phyloP scores from a whole-genome alignment of 2,113 vertebrate species.

The Phyllopteryx taeniolatus region DNA sequence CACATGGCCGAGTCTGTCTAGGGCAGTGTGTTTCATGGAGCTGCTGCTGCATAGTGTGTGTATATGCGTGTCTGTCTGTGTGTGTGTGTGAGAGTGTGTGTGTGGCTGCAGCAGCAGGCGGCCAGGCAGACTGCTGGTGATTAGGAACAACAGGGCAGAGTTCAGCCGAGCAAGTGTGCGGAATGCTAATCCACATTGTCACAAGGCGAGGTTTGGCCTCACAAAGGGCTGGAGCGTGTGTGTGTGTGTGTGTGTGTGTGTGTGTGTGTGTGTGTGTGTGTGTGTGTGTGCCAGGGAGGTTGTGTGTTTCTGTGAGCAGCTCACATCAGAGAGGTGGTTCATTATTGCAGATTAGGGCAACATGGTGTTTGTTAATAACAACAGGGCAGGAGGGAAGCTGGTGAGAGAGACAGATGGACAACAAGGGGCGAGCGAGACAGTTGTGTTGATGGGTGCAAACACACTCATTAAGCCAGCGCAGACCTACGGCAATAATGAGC shows the following conservation, averaged over 20 bases:
- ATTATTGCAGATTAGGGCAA: conserved; percentile 53
- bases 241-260: conserved; percentile 30
- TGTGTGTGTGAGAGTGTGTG: conserved; percentile 13
- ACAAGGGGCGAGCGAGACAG: conserved; percentile 9
- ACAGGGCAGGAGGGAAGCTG: conserved; percentile 2
- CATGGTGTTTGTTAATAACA: conserved; percentile 42
- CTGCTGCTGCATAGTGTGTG: not conserved
- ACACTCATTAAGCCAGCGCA: conserved; percentile 45
- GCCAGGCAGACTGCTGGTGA: conserved; percentile 61
- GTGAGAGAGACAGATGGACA: conserved; percentile 5
- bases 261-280: conserved; percentile 27
- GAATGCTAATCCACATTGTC: conserved; percentile 72
- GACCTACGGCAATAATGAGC: conserved; percentile 50
- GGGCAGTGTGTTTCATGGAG: conserved; percentile 24
- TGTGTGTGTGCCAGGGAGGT: conserved; percentile 8
- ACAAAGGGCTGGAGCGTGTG: conserved; percentile 31
- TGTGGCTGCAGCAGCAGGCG: conserved; percentile 24
- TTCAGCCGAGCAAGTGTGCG: conserved; percentile 60
- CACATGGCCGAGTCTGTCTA: conserved; percentile 38
- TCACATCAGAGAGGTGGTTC: conserved; percentile 51
- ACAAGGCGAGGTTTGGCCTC: conserved; percentile 46
- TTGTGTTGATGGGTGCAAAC: conserved; percentile 42
- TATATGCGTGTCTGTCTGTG: not conserved
- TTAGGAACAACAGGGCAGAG: conserved; percentile 65
- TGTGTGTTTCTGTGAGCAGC: conserved; percentile 30